Evolutionary conservation across 2,888 invertebrate genomes (phyloP).

Genomic region (Elegia similella): DNA sequence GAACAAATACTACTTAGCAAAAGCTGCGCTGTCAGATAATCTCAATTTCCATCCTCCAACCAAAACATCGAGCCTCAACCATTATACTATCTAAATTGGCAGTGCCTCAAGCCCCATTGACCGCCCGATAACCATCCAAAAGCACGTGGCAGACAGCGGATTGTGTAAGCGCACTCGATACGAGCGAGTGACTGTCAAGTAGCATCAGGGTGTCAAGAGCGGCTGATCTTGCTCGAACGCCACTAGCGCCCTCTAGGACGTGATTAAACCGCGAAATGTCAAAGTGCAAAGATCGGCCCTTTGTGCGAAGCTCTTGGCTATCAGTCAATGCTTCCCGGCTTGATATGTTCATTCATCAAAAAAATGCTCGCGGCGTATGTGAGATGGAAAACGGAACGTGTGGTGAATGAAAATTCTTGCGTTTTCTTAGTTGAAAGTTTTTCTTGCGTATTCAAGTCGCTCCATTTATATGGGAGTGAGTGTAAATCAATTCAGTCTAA

Average conservation of each 20-base stretch:
- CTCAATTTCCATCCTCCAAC: too few species aligned
- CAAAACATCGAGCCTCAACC: not conserved
- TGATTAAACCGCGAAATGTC: slow-evolving; percentile 80
- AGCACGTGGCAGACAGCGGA: slow-evolving; percentile 13
- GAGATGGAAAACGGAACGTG: slow-evolving; percentile 15
- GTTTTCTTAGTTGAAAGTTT: slow-evolving; percentile 17
- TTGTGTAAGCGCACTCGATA: slow-evolving; percentile 23
- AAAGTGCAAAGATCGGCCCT: slow-evolving; percentile 79
- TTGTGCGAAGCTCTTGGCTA: slow-evolving; percentile 46
- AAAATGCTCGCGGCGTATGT: slow-evolving; percentile 51
- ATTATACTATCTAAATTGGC: slow-evolving; percentile 12
- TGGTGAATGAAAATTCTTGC: slow-evolving; percentile 21
- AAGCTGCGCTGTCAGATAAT: too few species aligned
- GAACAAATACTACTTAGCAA: too few species aligned
- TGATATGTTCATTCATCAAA: slow-evolving; percentile 74
- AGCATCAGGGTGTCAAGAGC: slow-evolving; percentile 69
- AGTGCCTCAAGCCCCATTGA: slow-evolving; percentile 3
- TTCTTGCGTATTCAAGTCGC: slow-evolving; percentile 23
- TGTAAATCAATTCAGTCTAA: too few species aligned
- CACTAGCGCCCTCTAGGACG: slow-evolving; percentile 68
- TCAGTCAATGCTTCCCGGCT: slow-evolving; percentile 59
- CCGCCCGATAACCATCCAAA: slow-evolving; percentile 16
- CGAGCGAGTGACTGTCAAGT: slow-evolving; percentile 59
- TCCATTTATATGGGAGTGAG: too few species aligned
- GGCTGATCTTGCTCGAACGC: slow-evolving; percentile 55